Percentiles rank a stretch among this genome's conserved stretches.
phyloP scores from a whole-genome alignment of 2,113 vertebrate genomes.

The Falco punctatus region DNA sequence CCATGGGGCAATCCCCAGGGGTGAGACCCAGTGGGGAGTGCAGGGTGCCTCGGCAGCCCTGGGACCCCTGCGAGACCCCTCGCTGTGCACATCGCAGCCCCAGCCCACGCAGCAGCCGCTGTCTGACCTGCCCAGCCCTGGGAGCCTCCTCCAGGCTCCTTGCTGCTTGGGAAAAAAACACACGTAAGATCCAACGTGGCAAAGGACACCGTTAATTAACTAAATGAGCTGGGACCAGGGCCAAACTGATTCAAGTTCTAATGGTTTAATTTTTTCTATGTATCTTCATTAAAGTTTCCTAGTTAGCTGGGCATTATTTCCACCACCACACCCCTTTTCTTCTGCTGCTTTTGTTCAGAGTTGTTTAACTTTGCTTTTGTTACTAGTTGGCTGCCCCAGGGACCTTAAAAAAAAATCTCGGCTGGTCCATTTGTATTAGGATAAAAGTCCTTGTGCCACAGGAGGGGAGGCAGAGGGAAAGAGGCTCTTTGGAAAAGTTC shows the following conservation, averaged over 20 bases:
- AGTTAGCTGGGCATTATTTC: not conserved
- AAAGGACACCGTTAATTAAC: not conserved
- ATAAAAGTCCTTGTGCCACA: not conserved
- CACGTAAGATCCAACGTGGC: accelerated
- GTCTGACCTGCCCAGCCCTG: accelerated
- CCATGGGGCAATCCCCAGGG: accelerated
- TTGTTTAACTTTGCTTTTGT: conserved; percentile 38
- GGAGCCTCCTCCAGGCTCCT: not conserved
- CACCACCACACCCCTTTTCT: conserved; percentile 4
- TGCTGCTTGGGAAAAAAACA: not conserved
- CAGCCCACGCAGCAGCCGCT: accelerated
- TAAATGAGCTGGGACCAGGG: not conserved
- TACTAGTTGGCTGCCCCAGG: not conserved
- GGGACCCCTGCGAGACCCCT: not conserved
- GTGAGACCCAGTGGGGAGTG: not conserved
- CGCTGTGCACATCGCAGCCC: not conserved
- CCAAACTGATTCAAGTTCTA: conserved; percentile 12
- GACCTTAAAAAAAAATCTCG: not conserved
- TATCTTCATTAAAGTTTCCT: conserved; percentile 45
- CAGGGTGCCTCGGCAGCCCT: not conserved
- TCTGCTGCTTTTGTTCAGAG: conserved; percentile 25
- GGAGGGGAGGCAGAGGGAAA: not conserved
- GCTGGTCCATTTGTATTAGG: not conserved
- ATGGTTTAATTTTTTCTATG: conserved; percentile 58
- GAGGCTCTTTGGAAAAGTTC: not conserved